Percentiles rank a stretch among this genome's conserved stretches.
phyloP scores from a whole-genome alignment of 2,797 vertebrate genomes.

The Platyrinchus mystaceus region DNA sequence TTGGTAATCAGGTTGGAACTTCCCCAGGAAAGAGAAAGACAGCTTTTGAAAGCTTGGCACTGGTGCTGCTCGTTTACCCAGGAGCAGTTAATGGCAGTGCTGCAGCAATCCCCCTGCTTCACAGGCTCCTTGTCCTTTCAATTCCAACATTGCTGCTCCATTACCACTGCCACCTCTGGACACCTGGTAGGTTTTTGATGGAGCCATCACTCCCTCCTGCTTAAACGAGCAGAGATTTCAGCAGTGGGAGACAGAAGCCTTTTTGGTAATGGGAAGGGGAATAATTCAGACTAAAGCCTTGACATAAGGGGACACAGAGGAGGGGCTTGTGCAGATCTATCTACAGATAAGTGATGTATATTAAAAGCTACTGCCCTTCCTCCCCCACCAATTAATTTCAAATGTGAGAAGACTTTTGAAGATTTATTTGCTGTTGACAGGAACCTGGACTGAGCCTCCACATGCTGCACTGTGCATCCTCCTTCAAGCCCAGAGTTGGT shows the following conservation, averaged over 20 bases:
- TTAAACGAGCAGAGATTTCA: background rate
- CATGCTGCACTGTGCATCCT: background rate
- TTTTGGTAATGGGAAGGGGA: background rate
- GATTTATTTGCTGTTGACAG: constrained; percentile 1
- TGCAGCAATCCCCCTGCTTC: background rate
- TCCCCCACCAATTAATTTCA: constrained; percentile 11
- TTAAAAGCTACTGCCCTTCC: background rate
- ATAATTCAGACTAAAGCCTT: background rate
- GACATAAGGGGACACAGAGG: background rate
- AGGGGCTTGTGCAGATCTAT: background rate
- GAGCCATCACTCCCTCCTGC: background rate
- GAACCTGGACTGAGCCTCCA: background rate
- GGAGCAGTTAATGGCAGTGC: background rate
- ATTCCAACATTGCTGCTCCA: background rate
- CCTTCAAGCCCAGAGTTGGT: background rate
- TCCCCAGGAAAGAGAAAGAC: constrained; percentile 4
- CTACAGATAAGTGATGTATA: background rate
- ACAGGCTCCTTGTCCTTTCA: background rate
- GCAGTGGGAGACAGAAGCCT: background rate
- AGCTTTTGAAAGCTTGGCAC: constrained; percentile 1
- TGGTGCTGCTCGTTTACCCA: background rate
- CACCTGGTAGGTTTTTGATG: background rate
- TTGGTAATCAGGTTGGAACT: background rate
- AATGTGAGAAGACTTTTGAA: constrained; percentile 8
- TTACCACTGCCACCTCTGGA: background rate